Base-by-base conservation (phyloP, 2,113 vertebrate species). In the Heterotilapia buettikoferi region DNA sequence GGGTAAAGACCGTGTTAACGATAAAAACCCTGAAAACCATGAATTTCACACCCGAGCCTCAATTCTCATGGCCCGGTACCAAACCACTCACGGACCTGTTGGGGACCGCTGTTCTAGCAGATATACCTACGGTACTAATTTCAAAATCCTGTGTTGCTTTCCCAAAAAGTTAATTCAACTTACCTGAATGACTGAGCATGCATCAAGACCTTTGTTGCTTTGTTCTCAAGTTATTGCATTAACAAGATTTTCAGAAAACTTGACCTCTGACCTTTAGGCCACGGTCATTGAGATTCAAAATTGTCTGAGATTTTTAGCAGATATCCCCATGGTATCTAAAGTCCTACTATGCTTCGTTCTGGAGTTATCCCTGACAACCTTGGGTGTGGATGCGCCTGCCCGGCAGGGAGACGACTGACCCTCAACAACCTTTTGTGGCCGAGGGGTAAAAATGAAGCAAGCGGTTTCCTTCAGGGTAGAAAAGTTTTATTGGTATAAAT, bases 401-500 rank as follows among this genome's bases (percentile, higher is more conserved):
- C 6, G 2, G 0, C 31, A n/a, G 31, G 18, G 33, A 66, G 33
- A 8, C 10, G 0, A 66, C 61, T 0, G 0, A 13, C 0, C 61
- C 19, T 12, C 61, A 0, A 8, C 33, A 1, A 66, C 6, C 2
- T 38, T 66, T 38, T 38, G 61, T 38, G 6, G 61, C 4, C 3
- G 10, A 38, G 19, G 33, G 0, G 61, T 66, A 38, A 13, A 66
- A 38, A 66, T 21, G 61, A 36, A 50, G 18, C 2, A 7, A 56
- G 5, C 43, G 3, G 1, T 80, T 78, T 31, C 47, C 12, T 84
- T 88, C 50, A 85, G 86, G 66, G 92, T 95, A 96, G 54, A 96
- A 95, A 95, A 94, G 86, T 95, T 96, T 66, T 96, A 95, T 96
- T 96, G 89, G 90, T 95, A 96, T 93, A 95, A 96, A 95, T 95